phyloP scores from a whole-genome alignment of 1,140 invertebrate species.

The Meloidogyne floridensis region DNA sequence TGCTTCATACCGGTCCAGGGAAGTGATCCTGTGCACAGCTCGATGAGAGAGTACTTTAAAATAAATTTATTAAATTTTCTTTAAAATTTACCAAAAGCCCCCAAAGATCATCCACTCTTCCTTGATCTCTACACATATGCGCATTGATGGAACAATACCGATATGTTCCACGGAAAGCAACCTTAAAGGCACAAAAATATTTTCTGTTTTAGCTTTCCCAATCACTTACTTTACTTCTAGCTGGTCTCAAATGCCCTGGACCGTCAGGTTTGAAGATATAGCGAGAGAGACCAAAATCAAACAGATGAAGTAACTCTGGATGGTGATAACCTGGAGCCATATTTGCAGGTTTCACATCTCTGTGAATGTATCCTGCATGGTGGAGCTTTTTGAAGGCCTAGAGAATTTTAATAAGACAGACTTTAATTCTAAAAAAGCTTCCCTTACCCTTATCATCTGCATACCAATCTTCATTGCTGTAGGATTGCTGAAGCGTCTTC shows the following conservation, averaged over 20 bases:
- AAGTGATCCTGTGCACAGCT: not conserved
- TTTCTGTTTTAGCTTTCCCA: not conserved
- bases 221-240: not conserved
- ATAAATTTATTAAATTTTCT: not conserved
- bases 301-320: not conserved
- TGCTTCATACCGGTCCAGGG: constrained; percentile 2
- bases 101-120: not conserved
- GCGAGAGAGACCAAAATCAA: not conserved
- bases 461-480: not conserved
- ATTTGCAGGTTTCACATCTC: not conserved
- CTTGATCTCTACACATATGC: not conserved
- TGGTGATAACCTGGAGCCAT: not conserved
- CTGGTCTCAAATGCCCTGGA: not conserved
- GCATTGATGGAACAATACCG: not conserved
- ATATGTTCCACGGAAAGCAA: not conserved
- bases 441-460: not conserved
- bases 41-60: not conserved
- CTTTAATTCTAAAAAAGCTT: not conserved
- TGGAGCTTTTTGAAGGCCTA: not conserved
- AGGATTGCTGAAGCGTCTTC: not conserved
- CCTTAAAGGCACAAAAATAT: not conserved
- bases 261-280: not conserved
- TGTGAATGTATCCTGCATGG: not conserved
- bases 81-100: not conserved
- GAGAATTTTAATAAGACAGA: not conserved